These are phyloP conservation scores for Urocolius indicus DNA, from an alignment of 2,113 vertebrate species.

Conservation along the genomic window DNA sequence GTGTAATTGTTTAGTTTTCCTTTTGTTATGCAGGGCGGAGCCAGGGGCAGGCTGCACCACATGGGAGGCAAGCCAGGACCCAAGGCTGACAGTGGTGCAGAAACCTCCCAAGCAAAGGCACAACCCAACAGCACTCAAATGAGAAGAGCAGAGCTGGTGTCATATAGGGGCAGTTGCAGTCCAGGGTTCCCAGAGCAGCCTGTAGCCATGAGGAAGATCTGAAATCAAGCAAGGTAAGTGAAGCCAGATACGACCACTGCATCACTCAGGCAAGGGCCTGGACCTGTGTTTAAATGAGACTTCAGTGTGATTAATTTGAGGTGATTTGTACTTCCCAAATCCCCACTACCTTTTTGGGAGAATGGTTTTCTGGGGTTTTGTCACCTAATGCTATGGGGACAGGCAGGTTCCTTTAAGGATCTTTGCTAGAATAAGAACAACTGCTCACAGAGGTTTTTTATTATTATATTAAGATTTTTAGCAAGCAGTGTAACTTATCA, in stretches of 20 bases:
- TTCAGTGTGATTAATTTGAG: background rate
- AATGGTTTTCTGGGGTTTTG: background rate
- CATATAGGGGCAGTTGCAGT: background rate
- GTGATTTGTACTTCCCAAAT: background rate
- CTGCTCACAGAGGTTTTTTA: background rate
- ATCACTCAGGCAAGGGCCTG: background rate
- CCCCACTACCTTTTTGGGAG: background rate
- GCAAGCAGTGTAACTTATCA: background rate
- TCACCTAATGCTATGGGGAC: background rate
- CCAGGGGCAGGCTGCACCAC: too few species aligned
- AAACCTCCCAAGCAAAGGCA: background rate
- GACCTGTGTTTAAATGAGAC: background rate
- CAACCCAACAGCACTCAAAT: background rate
- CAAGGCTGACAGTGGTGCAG: background rate
- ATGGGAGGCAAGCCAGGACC: too few species aligned
- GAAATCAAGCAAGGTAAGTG: too few species aligned
- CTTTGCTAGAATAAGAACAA: background rate
- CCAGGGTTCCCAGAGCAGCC: background rate
- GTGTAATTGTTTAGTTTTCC: rapidly evolving
- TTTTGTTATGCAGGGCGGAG: background rate
- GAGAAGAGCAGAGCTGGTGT: background rate
- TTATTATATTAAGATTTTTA: background rate
- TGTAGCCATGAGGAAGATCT: background rate
- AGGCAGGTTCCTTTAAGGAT: background rate
- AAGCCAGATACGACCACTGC: background rate